These are phyloP conservation scores for Rhinoderma darwinii DNA, from an alignment of 2,113 vertebrate species.

Conservation along the genomic window DNA sequence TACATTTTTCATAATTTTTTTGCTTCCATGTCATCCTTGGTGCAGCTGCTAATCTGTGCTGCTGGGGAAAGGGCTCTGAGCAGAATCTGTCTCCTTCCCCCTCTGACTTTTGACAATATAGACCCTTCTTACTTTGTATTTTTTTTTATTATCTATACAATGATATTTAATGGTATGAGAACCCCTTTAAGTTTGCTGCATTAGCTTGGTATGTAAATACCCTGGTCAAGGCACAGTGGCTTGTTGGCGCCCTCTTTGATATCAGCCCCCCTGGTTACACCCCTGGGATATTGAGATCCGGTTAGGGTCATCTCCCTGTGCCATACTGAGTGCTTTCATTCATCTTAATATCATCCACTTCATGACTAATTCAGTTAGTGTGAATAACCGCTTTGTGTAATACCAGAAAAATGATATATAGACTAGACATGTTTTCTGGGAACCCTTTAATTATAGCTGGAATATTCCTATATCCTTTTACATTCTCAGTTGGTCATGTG, in stretches of 20 bases:
- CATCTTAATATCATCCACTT: neutral
- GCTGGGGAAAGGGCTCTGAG: no score
- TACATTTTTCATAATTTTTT: no score
- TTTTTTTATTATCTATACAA: no score
- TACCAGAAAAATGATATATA: neutral
- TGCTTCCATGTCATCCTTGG: no score
- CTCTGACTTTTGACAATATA: no score
- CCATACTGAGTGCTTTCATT: neutral
- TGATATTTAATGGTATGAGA: no score
- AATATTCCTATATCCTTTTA: neutral
- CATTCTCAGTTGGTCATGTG: neutral
- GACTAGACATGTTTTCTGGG: neutral
- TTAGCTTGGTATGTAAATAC: neutral
- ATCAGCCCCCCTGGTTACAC: no score
- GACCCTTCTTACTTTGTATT: no score
- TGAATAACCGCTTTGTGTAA: neutral
- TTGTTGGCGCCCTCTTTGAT: neutral
- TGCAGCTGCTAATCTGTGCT: no score
- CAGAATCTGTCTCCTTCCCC: no score
- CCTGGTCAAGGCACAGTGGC: neutral
- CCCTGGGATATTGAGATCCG: neutral
- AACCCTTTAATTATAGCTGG: neutral
- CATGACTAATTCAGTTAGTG: neutral
- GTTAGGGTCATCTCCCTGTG: neutral
- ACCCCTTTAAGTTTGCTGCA: neutral